Base-by-base conservation (phyloP, 2,797 vertebrate species). In the Poecile montanus region DNA sequence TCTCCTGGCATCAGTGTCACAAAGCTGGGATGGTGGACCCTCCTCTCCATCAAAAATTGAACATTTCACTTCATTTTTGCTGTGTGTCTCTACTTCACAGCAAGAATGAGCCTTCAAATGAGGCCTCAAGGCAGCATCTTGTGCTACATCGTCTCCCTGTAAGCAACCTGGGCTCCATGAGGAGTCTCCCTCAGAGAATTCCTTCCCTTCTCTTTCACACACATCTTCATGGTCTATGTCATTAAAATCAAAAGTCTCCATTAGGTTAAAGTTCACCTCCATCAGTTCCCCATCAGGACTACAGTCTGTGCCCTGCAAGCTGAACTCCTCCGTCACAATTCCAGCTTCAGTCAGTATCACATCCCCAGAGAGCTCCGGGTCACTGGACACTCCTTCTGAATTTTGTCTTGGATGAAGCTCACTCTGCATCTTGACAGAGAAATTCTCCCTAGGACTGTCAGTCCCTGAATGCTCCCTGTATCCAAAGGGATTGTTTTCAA, bases 231-330 rank as follows among this genome's bases (percentile, higher is more conserved):
- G 89, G 40, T 97, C 97, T 10, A 70, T 71, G 42, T 97, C 97
- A 89, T 83, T 97, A 65, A 96, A 96, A 93, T 98, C 97, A 96
- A 98, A 98, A 92, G 92, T 82, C 42, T 94, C 97, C 71, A 96
- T 45, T 7, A 98, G 75, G 91, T 97, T 97, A 83, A 98, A 98
- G 84, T 91, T 97, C 61, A 98, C 77, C 40, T 97, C 95, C 92
- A 95, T 82, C 68, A 97, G 63, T 15, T 88, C 71, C 26, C 96
- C 92, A 32, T 51, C 77, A 58, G 48, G 25, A 62, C 63, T 40
- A 16, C 9, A 60, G 47, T 68, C 21, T 18, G 94, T 38, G 27
- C 56, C 44, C 44, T 8, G 4, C 15, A 2, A 13, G 53, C 21
- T 44, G 16, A 89, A 67, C 26, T 53, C 66, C 77, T 96, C 81